Evolutionary conservation across 2,797 vertebrate species (phyloP), one percentile per base, ranked within the genome.

Genomic region (Rachycentron canadum): DNA sequence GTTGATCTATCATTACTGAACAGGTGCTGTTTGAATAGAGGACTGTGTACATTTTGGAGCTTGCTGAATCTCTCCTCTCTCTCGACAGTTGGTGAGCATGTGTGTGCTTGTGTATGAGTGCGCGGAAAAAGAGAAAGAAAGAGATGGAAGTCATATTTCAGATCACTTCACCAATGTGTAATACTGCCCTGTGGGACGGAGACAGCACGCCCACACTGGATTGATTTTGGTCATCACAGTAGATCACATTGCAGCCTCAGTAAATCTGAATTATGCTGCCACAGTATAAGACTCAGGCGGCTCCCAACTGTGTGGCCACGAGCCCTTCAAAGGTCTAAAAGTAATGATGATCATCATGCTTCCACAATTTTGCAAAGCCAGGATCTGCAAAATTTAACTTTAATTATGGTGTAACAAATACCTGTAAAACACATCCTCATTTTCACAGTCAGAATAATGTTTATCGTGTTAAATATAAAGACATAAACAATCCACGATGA

Each of bases 1-100:
- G 87, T 85, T 93, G 90, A 94, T 90, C 86, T 79, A 85, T 90
- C 86, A 84, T 90, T 86, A 86, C 76, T 26, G 87, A 92, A 85
- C 91, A 93, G 90, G 88, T 90, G 90, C 85, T 91, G 88, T 90
- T 89, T 91, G 88, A 85, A 84, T 13, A 86, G 78, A 25, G 62
- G 73, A 76, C 80, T 82, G 69, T 80, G 83, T 81, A 76, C 7
- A 83, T 83, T 72, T 64, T 77, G 82, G 78, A 68, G 77, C 69
- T 78, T 28, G 70, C 32, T 7, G 73, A 78, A 38, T 59, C 57
- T 61, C 80, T 76, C 62, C 23, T 76, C 34, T 83, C 79, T 66
- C 62, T n/a, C 56, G 75, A 72, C 36, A 53, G 50, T 60, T 41
- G 19, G 34, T 34, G 56, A 34, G 57, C 21, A 30, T 60, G 52